Evolutionary conservation across 2,888 invertebrate species (phyloP).

Genomic region (Brachypalpus laphriformis): DNA sequence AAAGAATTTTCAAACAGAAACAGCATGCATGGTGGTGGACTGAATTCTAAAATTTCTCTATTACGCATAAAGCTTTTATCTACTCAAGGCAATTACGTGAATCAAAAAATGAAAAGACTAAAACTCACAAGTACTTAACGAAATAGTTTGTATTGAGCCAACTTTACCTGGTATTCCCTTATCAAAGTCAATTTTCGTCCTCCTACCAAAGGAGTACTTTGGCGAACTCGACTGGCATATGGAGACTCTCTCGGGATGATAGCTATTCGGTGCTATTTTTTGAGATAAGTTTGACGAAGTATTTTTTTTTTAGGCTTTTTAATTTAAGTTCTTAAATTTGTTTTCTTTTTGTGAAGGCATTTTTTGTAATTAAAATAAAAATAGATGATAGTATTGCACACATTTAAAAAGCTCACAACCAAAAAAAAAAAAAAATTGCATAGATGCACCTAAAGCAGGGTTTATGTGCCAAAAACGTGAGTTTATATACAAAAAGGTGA

Average conservation of each 20-base stretch:
- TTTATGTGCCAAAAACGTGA: conserved; percentile 11
- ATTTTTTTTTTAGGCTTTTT: conserved; percentile 30
- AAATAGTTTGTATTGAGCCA: conserved; percentile 1
- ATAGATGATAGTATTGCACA: conserved; percentile 14
- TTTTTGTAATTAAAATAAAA: conserved; percentile 1
- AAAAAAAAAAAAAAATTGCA: conserved; percentile 1
- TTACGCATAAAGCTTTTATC: conserved; percentile 36
- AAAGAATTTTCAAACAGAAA: conserved; percentile 23
- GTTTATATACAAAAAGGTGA: conserved; percentile 13
- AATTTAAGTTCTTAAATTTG: conserved; percentile 6
- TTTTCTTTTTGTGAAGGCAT: conserved; percentile 14
- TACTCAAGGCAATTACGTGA: conserved; percentile 50
- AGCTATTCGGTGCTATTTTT: conserved; percentile 82
- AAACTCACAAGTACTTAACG: conserved; percentile 69
- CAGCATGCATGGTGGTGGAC: conserved; percentile 62
- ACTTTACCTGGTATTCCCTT: conserved; percentile 81
- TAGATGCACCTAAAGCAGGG: not conserved
- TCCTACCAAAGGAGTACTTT: conserved; percentile 84
- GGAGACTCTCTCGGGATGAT: conserved; percentile 86
- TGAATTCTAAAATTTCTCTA: conserved; percentile 22
- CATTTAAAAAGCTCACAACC: not conserved
- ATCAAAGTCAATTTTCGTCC: conserved; percentile 83
- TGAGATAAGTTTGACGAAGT: conserved; percentile 65
- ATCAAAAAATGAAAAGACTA: conserved; percentile 66
- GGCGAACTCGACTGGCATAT: conserved; percentile 82